Percentiles rank a stretch among this genome's conserved stretches.
phyloP scores from a whole-genome alignment of 2,888 invertebrate species.

The Dioctria linearis region DNA sequence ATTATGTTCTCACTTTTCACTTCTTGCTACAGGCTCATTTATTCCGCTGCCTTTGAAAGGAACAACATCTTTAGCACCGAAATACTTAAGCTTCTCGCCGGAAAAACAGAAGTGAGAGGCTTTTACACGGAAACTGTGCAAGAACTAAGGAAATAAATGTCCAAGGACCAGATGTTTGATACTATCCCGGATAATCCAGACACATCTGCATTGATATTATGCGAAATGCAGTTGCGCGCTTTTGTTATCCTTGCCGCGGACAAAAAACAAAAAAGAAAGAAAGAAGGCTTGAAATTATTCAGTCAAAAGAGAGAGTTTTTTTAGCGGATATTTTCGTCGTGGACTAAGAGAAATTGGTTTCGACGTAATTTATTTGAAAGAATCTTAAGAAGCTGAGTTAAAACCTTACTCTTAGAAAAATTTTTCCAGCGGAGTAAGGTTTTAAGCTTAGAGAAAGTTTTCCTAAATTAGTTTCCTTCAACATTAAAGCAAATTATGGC shows the following conservation, averaged over 20 bases:
- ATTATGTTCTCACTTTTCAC: slow-evolving; percentile 58
- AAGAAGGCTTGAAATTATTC: too few species aligned
- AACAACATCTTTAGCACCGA: slow-evolving; percentile 15
- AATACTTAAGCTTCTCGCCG: not conserved
- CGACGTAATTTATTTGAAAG: too few species aligned
- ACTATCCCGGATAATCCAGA: not conserved
- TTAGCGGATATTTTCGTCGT: too few species aligned
- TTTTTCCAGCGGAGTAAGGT: too few species aligned
- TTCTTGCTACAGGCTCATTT: slow-evolving; percentile 49
- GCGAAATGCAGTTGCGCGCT: not conserved
- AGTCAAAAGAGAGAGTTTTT: too few species aligned
- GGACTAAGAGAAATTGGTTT: too few species aligned
- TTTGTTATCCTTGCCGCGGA: not conserved
- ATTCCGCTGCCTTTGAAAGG: slow-evolving; percentile 26
- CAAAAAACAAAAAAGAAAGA: too few species aligned
- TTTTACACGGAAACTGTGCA: not conserved
- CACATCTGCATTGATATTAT: not conserved
- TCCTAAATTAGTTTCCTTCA: too few species aligned
- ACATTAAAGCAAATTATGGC: too few species aligned
- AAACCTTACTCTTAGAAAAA: too few species aligned
- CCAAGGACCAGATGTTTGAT: not conserved
- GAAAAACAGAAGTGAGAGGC: not conserved
- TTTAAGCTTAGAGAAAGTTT: too few species aligned
- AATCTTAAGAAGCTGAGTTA: too few species aligned
- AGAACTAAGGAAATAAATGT: slow-evolving; percentile 1